These are phyloP conservation scores for Sitta europaea DNA, from an alignment of 2,113 vertebrate genomes.

Conservation along the genomic window DNA sequence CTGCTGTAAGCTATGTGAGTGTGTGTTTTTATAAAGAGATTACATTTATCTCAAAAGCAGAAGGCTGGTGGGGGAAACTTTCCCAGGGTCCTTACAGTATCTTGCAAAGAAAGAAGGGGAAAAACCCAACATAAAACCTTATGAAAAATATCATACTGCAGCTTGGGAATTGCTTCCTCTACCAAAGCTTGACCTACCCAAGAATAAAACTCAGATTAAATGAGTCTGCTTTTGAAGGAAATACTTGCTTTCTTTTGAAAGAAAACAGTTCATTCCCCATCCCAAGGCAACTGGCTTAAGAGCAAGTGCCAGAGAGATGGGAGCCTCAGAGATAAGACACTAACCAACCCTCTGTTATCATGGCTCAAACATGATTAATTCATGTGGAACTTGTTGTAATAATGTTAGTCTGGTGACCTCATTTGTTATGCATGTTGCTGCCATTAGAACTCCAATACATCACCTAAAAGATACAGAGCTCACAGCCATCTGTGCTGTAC, in stretches of 20 bases:
- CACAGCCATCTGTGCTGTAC: background rate
- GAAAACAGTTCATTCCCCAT: background rate
- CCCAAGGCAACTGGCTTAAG: background rate
- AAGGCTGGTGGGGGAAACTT: background rate
- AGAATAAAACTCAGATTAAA: background rate
- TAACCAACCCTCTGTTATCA: background rate
- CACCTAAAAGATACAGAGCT: background rate
- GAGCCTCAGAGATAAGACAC: background rate
- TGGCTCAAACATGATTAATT: conserved; percentile 21
- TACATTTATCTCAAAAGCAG: conserved; percentile 17
- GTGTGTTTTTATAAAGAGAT: conserved; percentile 8
- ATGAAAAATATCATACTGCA: background rate
- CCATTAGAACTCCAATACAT: background rate
- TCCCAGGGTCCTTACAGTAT: background rate
- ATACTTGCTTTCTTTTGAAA: background rate
- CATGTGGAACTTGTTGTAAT: conserved; percentile 31
- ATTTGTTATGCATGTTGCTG: background rate
- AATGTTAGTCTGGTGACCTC: conserved; percentile 34
- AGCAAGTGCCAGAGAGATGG: background rate
- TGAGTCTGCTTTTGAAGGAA: background rate
- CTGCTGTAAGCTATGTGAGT: background rate
- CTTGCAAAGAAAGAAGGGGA: background rate
- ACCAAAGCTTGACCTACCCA: background rate
- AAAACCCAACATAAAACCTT: background rate
- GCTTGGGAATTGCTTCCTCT: background rate